Evolutionary conservation across 2,888 invertebrate species (phyloP).

Genomic region (Rambutsinella grinnellia): DNA sequence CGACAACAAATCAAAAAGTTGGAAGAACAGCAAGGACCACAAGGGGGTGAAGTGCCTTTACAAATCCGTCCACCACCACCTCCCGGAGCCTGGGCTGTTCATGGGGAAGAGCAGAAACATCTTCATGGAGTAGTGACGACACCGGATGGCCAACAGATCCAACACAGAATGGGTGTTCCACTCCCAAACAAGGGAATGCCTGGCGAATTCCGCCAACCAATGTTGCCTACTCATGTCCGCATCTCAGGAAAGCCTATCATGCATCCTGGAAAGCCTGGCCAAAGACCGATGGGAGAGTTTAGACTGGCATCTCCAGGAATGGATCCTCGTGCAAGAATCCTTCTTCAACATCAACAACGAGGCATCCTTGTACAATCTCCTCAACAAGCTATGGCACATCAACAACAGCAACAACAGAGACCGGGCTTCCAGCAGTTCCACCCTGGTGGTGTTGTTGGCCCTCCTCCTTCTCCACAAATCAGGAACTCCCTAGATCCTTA

Average conservation of each 20-base stretch:
- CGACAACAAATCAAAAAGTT: slow-evolving; percentile 79
- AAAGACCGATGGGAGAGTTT: slow-evolving; percentile 30
- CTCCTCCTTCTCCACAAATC: slow-evolving; percentile 56
- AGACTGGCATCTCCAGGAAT: slow-evolving; percentile 32
- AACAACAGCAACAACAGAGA: slow-evolving; percentile 16
- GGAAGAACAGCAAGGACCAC: slow-evolving; percentile 69
- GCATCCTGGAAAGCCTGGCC: slow-evolving; percentile 17
- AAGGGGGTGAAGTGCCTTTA: slow-evolving; percentile 64
- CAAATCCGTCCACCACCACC: slow-evolving; percentile 44
- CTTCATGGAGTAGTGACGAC: slow-evolving; percentile 29
- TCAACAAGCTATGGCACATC: slow-evolving; percentile 65
- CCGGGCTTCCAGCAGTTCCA: slow-evolving; percentile 33
- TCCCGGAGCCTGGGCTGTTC: slow-evolving; percentile 35
- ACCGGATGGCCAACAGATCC: slow-evolving; percentile 35
- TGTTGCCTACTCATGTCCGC: slow-evolving; percentile 60
- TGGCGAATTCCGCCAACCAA: slow-evolving; percentile 62
- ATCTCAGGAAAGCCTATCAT: slow-evolving; percentile 41
- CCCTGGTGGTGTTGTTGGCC: slow-evolving; percentile 3
- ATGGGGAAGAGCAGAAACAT: slow-evolving; percentile 41
- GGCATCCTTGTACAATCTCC: slow-evolving; percentile 66
- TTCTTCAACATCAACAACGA: slow-evolving; percentile 66
- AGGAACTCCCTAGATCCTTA: slow-evolving; percentile 69
- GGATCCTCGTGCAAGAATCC: slow-evolving; percentile 50
- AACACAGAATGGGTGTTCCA: slow-evolving; percentile 27
- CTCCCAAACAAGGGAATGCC: slow-evolving; percentile 20